These are phyloP conservation scores for Bolborhynchus lineola DNA, from an alignment of 2,113 vertebrate genomes.

Conservation along the genomic window DNA sequence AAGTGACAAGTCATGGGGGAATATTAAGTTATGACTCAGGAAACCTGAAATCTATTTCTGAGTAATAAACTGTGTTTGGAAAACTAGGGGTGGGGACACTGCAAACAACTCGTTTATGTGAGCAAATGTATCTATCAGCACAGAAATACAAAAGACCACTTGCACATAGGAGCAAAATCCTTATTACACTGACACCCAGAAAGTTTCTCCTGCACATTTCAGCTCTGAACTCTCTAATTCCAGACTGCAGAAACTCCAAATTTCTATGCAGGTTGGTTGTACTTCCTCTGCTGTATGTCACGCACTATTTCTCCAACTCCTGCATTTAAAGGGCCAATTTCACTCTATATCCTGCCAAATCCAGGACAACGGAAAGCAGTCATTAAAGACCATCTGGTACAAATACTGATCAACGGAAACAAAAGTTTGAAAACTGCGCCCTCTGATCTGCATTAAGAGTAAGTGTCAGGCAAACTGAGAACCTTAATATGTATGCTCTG, in stretches of 20 bases:
- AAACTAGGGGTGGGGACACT: neutral
- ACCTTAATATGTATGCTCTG: neutral
- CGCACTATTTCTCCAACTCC: neutral
- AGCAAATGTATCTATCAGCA: neutral
- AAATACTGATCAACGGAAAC: neutral
- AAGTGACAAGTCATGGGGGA: constrained; percentile 10
- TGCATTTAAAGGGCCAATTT: neutral
- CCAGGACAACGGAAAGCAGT: neutral
- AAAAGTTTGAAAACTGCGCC: neutral
- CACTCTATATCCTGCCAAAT: neutral
- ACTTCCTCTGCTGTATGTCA: neutral
- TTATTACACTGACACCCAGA: neutral
- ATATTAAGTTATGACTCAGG: constrained; percentile 5
- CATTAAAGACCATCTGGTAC: neutral
- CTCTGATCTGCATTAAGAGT: neutral
- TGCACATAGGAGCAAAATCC: neutral
- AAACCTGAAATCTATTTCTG: neutral
- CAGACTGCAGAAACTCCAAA: neutral
- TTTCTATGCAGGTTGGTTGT: neutral
- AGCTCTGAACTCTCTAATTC: neutral
- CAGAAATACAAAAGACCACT: neutral
- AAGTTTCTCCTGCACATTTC: neutral
- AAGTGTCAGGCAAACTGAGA: neutral
- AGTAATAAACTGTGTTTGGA: neutral
- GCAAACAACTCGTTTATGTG: neutral